These are phyloP conservation scores for Rhodeus uyekii DNA, from an alignment of 2,797 vertebrate genomes.

Conservation along the genomic window DNA sequence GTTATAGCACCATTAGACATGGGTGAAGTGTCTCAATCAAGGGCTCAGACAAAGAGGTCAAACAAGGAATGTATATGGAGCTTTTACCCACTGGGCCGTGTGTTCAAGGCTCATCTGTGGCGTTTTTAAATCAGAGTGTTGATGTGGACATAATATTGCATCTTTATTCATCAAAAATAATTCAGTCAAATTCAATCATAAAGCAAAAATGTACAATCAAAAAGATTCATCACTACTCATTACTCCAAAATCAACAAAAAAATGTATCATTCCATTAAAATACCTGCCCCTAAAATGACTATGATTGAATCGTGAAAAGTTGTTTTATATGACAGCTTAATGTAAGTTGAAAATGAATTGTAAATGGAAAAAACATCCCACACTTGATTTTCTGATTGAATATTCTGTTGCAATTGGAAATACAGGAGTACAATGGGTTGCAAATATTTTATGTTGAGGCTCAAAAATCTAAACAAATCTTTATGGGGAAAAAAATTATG, in stretches of 20 bases:
- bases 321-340: neutral
- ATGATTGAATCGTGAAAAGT: neutral
- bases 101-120: neutral
- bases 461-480: neutral
- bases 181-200: neutral
- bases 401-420: too few relatives aligned
- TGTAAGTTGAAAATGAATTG: too few relatives aligned
- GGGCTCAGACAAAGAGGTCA: constrained; percentile 19
- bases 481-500: neutral
- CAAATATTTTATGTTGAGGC: too few relatives aligned
- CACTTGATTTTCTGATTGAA: too few relatives aligned
- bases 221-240: neutral
- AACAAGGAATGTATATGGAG: constrained; percentile 22
- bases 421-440: too few relatives aligned
- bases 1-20: neutral
- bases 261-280: neutral
- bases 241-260: neutral
- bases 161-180: neutral
- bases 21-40: constrained; percentile 12
- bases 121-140: neutral
- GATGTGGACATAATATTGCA: neutral
- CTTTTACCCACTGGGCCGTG: neutral
- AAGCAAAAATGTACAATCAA: neutral
- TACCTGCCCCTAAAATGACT: neutral
- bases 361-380: neutral